A percentile compares a stretch with the other conserved stretches of the same genome.
These are phyloP conservation scores for Halcyon badia DNA, from an alignment of 2,797 vertebrate genomes.

Conservation along the genomic window DNA sequence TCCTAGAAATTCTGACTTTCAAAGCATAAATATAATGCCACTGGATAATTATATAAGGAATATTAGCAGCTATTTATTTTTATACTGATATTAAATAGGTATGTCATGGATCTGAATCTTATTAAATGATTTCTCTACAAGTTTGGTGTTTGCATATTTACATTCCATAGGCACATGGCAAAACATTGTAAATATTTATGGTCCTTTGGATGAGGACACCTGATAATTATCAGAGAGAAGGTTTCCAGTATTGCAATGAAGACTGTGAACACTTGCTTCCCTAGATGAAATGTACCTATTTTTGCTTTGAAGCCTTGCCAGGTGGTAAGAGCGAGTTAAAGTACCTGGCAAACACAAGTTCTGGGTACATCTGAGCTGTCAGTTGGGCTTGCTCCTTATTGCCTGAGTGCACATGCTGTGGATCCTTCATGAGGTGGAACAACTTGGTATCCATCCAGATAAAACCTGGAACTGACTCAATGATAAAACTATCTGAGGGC, in stretches of 20 bases:
- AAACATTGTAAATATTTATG: neutral
- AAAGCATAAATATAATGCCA: neutral
- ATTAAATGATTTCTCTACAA: neutral
- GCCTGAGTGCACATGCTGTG: neutral
- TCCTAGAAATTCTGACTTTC: neutral
- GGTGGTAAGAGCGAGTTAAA: neutral
- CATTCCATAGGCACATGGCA: neutral
- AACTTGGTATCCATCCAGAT: neutral
- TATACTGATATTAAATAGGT: neutral
- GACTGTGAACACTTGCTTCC: neutral
- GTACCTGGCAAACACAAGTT: neutral
- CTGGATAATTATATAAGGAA: neutral
- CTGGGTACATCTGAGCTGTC: neutral
- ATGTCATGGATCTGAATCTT: neutral
- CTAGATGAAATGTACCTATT: neutral
- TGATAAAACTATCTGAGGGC: neutral
- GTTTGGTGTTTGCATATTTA: neutral
- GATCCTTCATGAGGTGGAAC: neutral
- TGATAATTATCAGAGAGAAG: neutral
- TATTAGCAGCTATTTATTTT: neutral
- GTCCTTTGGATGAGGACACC: neutral
- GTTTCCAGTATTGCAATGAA: neutral
- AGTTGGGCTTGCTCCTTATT: neutral
- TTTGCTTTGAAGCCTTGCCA: neutral
- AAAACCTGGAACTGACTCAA: conserved; percentile 34